phyloP scores from a whole-genome alignment of 2,797 vertebrate genomes.

The Chanos chanos region DNA sequence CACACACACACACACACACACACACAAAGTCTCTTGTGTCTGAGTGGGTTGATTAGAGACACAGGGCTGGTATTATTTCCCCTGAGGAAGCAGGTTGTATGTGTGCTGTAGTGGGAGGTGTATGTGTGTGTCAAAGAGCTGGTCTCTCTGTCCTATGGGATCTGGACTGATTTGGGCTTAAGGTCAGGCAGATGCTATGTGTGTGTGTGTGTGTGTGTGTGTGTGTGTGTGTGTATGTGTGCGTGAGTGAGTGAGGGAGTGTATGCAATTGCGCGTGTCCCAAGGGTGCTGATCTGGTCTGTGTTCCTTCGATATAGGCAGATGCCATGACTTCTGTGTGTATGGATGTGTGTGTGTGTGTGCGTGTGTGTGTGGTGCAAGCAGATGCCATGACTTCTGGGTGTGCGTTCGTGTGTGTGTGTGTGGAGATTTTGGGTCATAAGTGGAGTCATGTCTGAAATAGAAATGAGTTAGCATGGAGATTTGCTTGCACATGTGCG shows the following conservation, averaged over 20 bases:
- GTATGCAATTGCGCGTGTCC: neutral
- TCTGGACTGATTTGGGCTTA: constrained; percentile 18
- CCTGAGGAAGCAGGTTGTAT: constrained; percentile 9
- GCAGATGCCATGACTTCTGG: neutral
- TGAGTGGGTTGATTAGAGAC: constrained; percentile 32
- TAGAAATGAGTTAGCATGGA: no score
- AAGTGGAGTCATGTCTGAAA: constrained; percentile 2
- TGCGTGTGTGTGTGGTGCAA: neutral
- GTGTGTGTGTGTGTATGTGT: no score
- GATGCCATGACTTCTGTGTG: constrained; percentile 34
- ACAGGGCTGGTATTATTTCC: constrained; percentile 34
- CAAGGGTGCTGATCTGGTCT: constrained; percentile 13
- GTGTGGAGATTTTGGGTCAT: neutral
- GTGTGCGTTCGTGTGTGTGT: neutral
- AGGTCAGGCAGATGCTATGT: neutral
- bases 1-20: constrained; percentile 19
- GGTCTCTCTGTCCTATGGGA: constrained; percentile 24
- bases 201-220: neutral
- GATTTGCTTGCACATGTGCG: neutral
- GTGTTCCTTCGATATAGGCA: constrained; percentile 21
- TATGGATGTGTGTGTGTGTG: constrained; percentile 14
- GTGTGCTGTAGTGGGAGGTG: neutral
- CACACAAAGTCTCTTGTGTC: constrained; percentile 25
- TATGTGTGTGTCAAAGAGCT: neutral
- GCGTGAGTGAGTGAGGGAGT: neutral